These are phyloP conservation scores for Danionella dracula DNA, from an alignment of 2,797 vertebrate genomes.

Conservation along the genomic window DNA sequence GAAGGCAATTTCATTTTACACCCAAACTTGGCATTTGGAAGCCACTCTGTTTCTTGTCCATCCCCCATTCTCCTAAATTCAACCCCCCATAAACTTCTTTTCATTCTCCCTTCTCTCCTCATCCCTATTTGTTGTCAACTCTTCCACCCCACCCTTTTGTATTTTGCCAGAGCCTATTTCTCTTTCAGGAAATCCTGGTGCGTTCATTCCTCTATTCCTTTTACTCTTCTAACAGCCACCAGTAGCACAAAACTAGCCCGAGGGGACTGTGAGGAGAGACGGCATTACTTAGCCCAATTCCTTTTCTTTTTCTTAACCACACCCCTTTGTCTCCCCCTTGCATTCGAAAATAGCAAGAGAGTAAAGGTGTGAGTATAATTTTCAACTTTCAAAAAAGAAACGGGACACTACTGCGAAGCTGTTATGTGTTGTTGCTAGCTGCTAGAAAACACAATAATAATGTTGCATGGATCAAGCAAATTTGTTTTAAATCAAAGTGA, in stretches of 20 bases:
- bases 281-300: too few species aligned
- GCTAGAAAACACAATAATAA: too few species aligned
- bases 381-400: too few species aligned
- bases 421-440: too few species aligned
- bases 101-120: conserved; percentile 16
- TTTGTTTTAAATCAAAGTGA: too few species aligned
- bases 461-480: too few species aligned
- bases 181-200: conserved; percentile 35
- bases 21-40: conserved; percentile 6
- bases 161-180: conserved; percentile 15
- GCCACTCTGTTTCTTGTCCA: neutral
- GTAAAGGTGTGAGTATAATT: too few species aligned
- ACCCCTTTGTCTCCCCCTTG: too few species aligned
- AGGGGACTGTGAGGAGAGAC: conserved; percentile 48
- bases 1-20: neutral
- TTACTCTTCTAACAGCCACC: conserved; percentile 41
- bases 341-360: too few species aligned
- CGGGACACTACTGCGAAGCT: too few species aligned
- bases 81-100: conserved; percentile 10
- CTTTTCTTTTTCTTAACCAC: too few species aligned
- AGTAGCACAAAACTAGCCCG: conserved; percentile 57
- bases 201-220: conserved; percentile 34
- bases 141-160: conserved; percentile 1
- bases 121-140: conserved; percentile 1
- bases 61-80: neutral